A percentile compares a stretch with the other conserved stretches of the same genome.
These are phyloP conservation scores for Wiebesia pumilae DNA, from an alignment of 1,140 invertebrate species.

Conservation along the genomic window DNA sequence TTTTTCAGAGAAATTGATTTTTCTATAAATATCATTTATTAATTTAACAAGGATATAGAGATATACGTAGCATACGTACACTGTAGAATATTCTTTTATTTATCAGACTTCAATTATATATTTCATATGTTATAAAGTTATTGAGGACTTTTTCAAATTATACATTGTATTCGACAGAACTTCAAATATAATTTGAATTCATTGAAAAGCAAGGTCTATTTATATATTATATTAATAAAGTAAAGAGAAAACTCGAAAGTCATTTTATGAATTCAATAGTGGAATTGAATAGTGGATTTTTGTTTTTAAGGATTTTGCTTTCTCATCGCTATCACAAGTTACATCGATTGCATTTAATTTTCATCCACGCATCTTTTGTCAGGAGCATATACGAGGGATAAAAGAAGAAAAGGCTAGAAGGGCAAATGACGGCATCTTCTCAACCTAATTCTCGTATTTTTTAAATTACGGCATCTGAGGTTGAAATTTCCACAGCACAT, in stretches of 20 bases:
- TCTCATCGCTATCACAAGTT: not conserved
- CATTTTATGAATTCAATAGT: not conserved
- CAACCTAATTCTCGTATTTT: not conserved
- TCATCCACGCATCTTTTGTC: not conserved
- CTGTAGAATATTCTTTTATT: not conserved
- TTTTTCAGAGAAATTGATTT: too few relatives aligned
- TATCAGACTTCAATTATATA: not conserved
- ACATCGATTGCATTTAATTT: not conserved
- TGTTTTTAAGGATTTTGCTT: not conserved
- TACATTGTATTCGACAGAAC: not conserved
- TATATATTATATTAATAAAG: too few relatives aligned
- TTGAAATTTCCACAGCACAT: constrained; percentile 10
- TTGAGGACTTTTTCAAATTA: not conserved
- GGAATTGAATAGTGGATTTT: not conserved
- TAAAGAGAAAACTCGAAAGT: too few relatives aligned
- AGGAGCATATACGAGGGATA: not conserved
- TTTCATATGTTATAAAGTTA: not conserved
- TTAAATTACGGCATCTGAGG: not conserved
- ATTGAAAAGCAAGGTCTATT: too few relatives aligned
- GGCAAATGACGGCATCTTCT: not conserved
- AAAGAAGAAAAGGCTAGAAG: not conserved
- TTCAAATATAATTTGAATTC: too few relatives aligned
- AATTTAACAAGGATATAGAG: too few relatives aligned
- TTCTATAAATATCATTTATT: too few relatives aligned
- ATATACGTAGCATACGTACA: too few relatives aligned